These are phyloP conservation scores for Ramphastos sulfuratus DNA, from an alignment of 2,113 vertebrate species.

Conservation along the genomic window DNA sequence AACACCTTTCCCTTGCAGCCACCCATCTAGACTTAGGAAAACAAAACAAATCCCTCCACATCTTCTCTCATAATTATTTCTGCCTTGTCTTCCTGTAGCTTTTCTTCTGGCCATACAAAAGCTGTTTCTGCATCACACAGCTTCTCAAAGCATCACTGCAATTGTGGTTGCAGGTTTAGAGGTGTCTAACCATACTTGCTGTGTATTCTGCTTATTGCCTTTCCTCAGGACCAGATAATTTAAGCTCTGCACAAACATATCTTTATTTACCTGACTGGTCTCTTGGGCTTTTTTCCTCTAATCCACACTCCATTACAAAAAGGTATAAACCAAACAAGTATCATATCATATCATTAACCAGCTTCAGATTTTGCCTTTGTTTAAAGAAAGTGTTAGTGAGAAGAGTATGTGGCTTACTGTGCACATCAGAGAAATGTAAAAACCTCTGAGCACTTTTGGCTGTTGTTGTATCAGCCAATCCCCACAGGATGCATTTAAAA, in stretches of 20 bases:
- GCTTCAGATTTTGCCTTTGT: neutral
- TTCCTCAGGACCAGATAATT: neutral
- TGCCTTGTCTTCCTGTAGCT: neutral
- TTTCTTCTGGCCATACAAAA: neutral
- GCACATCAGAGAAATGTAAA: neutral
- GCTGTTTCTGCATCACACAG: neutral
- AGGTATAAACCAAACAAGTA: neutral
- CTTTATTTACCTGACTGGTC: neutral
- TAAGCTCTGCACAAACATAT: neutral
- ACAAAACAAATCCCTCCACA: neutral
- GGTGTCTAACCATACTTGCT: neutral
- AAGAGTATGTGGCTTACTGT: neutral
- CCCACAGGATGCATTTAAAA: constrained; percentile 1
- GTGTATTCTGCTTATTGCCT: neutral
- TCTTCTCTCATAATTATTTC: neutral
- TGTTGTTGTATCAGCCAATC: neutral
- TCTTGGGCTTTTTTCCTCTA: neutral
- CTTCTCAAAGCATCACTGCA: neutral
- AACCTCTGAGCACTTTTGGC: neutral
- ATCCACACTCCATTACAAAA: neutral
- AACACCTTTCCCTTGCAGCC: neutral
- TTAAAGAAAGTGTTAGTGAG: neutral
- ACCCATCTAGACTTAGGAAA: neutral
- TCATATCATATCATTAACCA: neutral
- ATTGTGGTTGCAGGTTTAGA: neutral